Evolutionary conservation across 2,113 vertebrate genomes (phyloP).

Genomic region (Piprites chloris): DNA sequence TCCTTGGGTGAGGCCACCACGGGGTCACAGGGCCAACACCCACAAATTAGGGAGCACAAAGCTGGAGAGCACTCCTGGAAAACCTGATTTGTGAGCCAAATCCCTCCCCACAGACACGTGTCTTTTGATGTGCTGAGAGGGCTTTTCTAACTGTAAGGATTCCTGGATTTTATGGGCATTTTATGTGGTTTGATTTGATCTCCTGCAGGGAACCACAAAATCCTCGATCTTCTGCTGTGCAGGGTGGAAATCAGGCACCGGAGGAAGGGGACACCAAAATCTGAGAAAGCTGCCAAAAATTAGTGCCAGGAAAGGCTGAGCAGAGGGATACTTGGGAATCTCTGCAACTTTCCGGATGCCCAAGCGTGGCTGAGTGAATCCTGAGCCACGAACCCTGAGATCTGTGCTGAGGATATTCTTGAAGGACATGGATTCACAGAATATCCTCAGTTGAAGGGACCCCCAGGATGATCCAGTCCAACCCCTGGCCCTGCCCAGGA

Average conservation of each 20-base stretch:
- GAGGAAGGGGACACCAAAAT: not conserved
- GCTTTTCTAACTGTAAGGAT: not conserved
- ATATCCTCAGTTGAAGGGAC: too few species aligned
- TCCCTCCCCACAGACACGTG: too few species aligned
- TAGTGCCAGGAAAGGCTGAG: not conserved
- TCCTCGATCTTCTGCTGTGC: not conserved
- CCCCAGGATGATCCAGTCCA: too few species aligned
- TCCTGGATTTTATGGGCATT: not conserved
- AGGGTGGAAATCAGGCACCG: too few species aligned
- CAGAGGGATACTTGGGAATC: not conserved
- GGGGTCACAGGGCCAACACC: too few species aligned
- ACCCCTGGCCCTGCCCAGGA: too few species aligned
- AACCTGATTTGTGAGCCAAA: not conserved
- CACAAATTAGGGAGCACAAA: too few species aligned
- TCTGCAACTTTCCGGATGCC: not conserved
- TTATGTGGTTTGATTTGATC: too few species aligned
- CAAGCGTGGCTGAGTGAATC: not conserved
- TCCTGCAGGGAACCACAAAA: not conserved
- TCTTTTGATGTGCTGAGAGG: not conserved
- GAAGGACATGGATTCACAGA: not conserved
- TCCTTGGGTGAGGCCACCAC: accelerated
- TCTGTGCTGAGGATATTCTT: not conserved
- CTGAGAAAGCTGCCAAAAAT: not conserved
- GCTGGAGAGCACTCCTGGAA: accelerated
- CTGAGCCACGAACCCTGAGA: not conserved